Evolutionary conservation across 2,797 vertebrate genomes (phyloP).

Genomic region (Scomberomorus guttatus): DNA sequence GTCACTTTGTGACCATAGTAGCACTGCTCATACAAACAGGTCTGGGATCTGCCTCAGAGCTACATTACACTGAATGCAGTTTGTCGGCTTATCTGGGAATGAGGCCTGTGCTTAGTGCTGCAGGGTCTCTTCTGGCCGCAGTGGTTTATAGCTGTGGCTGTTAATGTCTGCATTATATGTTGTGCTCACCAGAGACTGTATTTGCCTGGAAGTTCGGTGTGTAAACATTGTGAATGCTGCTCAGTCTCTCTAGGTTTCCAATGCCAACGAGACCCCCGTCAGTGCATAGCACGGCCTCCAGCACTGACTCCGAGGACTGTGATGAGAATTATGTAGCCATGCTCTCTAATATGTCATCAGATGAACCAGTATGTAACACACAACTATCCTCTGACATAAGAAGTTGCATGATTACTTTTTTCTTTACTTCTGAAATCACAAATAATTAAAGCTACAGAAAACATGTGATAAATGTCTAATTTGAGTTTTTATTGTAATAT

Average conservation of each 20-base stretch:
- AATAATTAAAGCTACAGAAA: constrained; percentile 32
- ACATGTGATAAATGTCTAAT: constrained; percentile 9
- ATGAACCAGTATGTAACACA: constrained; percentile 95
- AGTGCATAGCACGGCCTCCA: constrained; percentile 98
- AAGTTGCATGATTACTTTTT: constrained; percentile 51
- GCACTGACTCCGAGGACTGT: constrained; percentile 98
- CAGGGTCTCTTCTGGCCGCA: constrained; percentile 56
- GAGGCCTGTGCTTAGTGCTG: constrained; percentile 56
- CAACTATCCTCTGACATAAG: constrained; percentile 69
- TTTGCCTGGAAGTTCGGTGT: constrained; percentile 69
- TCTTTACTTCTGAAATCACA: constrained; percentile 32
- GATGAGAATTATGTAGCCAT: constrained; percentile 99
- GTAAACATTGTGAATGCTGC: constrained; percentile 89
- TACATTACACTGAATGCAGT: constrained; percentile 39
- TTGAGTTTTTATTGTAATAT: constrained; percentile 1
- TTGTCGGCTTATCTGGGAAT: constrained; percentile 56
- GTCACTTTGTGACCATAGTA: constrained; percentile 71
- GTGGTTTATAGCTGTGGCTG: constrained; percentile 53
- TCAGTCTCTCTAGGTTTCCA: constrained; percentile 96
- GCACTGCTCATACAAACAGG: constrained; percentile 51
- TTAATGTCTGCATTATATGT: constrained; percentile 59
- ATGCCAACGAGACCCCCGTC: constrained; percentile 94
- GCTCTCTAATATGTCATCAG: constrained; percentile 94
- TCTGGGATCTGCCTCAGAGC: constrained; percentile 52
- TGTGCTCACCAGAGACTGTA: constrained; percentile 65